phyloP scores from a whole-genome alignment of 1,140 invertebrate species.

The Euura saliciscinereae region DNA sequence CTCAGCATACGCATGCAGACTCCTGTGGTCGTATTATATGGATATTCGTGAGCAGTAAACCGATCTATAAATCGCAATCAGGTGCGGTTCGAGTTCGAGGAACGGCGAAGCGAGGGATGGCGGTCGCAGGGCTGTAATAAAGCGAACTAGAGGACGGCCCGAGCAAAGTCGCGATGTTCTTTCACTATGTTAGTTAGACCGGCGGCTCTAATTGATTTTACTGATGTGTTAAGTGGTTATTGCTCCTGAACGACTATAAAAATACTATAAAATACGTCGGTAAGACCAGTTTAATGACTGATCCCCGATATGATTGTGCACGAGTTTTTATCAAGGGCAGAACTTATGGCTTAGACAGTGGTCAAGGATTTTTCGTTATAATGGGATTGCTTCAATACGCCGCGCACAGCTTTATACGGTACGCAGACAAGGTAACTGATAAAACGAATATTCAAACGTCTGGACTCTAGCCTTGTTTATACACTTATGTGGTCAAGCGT shows the following conservation, averaged over 20 bases:
- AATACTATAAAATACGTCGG: constrained; percentile 13
- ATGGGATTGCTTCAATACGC: constrained; percentile 2
- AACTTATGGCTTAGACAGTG: neutral
- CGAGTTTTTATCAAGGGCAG: neutral
- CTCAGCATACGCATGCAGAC: neutral
- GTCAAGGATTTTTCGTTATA: neutral
- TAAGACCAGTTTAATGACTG: neutral
- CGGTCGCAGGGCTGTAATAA: constrained; percentile 24
- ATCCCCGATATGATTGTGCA: neutral
- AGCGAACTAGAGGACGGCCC: constrained; percentile 19
- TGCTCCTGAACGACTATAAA: constrained; percentile 29
- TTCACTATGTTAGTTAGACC: constrained; percentile 31
- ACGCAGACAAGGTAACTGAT: neutral
- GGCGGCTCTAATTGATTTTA: constrained; percentile 50
- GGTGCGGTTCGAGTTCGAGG: constrained; percentile 16
- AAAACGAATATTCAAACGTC: neutral
- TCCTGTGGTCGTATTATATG: neutral
- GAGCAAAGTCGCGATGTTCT: constrained; percentile 21
- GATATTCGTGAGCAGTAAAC: constrained; percentile 28
- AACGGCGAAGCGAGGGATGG: constrained; percentile 17
- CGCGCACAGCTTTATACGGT: neutral
- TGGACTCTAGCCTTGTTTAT: neutral
- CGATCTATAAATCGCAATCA: constrained; percentile 35
- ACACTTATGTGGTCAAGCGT: neutral
- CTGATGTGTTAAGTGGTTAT: constrained; percentile 46